These are phyloP conservation scores for Vulpes vulpes DNA, from an alignment of 2,113 vertebrate species.

Conservation along the genomic window DNA sequence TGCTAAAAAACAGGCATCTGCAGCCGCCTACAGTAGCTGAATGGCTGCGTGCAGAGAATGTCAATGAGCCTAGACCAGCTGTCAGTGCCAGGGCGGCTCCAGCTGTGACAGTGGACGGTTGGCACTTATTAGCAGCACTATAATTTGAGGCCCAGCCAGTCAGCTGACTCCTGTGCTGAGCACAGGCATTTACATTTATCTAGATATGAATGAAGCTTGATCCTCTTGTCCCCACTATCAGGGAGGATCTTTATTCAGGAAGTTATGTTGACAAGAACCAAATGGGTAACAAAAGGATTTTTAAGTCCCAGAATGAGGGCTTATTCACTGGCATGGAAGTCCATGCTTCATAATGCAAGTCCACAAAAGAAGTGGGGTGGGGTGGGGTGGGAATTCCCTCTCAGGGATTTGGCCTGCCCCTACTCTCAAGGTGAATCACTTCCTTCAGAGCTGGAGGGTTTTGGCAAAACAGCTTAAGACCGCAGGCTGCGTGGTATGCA, in stretches of 20 bases:
- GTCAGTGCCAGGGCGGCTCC: slow-evolving; percentile 73
- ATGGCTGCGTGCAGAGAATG: neutral
- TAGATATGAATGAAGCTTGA: slow-evolving; percentile 36
- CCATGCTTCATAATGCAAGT: neutral
- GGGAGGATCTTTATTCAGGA: slow-evolving; percentile 51
- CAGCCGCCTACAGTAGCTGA: slow-evolving; percentile 51
- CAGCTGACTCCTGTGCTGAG: slow-evolving; percentile 56
- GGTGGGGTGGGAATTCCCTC: neutral
- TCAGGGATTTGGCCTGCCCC: neutral
- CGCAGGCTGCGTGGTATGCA: too few species aligned
- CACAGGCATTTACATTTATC: slow-evolving; percentile 50
- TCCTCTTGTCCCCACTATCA: neutral
- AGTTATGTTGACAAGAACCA: neutral
- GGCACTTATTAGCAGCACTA: neutral
- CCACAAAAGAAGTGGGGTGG: neutral
- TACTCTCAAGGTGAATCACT: neutral
- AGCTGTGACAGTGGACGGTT: slow-evolving; percentile 65
- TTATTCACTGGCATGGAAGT: neutral
- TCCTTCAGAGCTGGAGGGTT: neutral
- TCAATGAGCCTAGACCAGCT: slow-evolving; percentile 79
- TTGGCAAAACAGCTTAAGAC: fast-evolving
- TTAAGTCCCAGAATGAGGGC: neutral
- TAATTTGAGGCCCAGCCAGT: slow-evolving; percentile 17
- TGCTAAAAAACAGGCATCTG: slow-evolving; percentile 9
- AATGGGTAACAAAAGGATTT: slow-evolving; percentile 35